Evolutionary conservation across 2,888 invertebrate species (phyloP).

Genomic region (Nymphalis c-album): DNA sequence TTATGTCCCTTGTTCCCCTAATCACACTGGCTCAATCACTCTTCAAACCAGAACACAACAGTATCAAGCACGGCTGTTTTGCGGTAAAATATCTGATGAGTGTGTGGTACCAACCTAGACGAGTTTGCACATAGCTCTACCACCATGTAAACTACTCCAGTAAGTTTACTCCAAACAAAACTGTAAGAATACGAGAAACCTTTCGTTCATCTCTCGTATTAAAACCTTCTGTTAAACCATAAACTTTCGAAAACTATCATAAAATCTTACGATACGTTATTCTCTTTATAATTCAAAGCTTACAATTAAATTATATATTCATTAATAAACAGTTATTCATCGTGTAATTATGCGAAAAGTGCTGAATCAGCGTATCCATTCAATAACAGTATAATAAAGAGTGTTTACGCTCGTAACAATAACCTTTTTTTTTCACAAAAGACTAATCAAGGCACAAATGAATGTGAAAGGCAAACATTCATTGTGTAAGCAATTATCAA

Average conservation of each 20-base stretch:
- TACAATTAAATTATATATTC: slow-evolving; percentile 1
- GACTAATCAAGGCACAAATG: slow-evolving; percentile 36
- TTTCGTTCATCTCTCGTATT: too few relatives aligned
- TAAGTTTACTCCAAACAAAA: too few relatives aligned
- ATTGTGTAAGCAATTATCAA: slow-evolving; percentile 26
- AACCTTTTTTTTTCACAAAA: slow-evolving; percentile 32
- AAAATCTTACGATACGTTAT: background rate
- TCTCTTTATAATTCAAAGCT: background rate
- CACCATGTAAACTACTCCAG: too few relatives aligned
- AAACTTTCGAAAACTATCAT: background rate
- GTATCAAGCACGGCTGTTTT: too few relatives aligned
- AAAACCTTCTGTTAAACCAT: too few relatives aligned
- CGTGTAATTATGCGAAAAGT: slow-evolving; percentile 22
- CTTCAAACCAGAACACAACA: too few relatives aligned
- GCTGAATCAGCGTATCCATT: slow-evolving; percentile 21
- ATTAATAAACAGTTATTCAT: slow-evolving; percentile 19
- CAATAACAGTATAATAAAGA: slow-evolving; percentile 20
- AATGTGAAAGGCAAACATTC: slow-evolving; percentile 30
- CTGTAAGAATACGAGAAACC: too few relatives aligned
- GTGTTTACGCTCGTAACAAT: slow-evolving; percentile 24
- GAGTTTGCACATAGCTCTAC: too few relatives aligned
- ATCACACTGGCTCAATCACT: too few relatives aligned
- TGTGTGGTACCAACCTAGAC: too few relatives aligned
- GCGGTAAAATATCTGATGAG: too few relatives aligned
- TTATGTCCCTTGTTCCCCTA: too few relatives aligned